These are phyloP conservation scores for Lepidochrysops patricia DNA, from an alignment of 2,888 invertebrate genomes.

Conservation along the genomic window DNA sequence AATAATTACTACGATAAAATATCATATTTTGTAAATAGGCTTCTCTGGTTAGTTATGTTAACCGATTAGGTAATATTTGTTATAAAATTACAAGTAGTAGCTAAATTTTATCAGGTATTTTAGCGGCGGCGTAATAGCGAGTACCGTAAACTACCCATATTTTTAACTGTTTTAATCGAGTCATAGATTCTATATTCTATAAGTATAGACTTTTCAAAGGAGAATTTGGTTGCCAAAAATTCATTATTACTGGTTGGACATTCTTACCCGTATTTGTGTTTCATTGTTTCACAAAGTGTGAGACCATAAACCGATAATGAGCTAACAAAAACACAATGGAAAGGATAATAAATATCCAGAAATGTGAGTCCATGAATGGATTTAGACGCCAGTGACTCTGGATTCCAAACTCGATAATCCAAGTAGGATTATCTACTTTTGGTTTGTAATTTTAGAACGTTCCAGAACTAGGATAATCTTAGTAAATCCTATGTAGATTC, in stretches of 20 bases:
- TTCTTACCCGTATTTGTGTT: not conserved
- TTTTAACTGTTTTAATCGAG: no score
- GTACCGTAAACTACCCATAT: no score
- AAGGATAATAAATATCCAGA: not conserved
- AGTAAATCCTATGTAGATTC: not conserved
- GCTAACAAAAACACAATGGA: not conserved
- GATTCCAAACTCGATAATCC: no score
- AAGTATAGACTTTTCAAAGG: no score
- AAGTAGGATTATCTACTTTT: not conserved
- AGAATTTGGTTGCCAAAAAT: not conserved
- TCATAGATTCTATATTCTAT: no score
- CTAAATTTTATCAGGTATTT: no score
- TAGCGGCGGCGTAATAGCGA: no score
- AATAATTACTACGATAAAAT: no score
- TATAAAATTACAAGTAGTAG: no score
- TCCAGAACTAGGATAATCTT: not conserved
- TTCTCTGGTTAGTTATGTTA: no score
- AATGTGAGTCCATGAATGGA: not conserved
- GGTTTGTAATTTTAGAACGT: not conserved
- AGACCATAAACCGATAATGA: slow-evolving; percentile 2
- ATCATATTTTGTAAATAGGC: no score
- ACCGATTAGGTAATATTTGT: no score
- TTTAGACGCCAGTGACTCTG: not conserved
- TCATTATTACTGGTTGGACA: not conserved
- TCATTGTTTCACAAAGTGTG: not conserved